These are phyloP conservation scores for Nephrotoma appendiculata DNA, from an alignment of 2,888 invertebrate species.

Conservation along the genomic window DNA sequence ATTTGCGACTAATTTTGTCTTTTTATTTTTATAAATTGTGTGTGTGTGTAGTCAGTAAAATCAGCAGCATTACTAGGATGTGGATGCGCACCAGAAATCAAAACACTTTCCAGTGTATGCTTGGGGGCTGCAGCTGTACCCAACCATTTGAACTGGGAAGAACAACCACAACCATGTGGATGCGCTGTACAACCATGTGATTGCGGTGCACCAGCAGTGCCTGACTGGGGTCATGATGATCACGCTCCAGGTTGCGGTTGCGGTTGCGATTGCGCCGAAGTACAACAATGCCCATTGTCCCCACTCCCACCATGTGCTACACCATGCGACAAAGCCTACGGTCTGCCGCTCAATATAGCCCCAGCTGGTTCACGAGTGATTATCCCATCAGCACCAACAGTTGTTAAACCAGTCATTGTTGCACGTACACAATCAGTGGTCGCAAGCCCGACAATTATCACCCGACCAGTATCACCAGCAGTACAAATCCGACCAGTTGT, in stretches of 20 bases:
- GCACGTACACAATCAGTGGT: background rate
- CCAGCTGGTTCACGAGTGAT: background rate
- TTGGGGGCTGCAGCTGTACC: background rate
- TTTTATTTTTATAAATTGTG: background rate
- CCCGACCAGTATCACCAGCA: background rate
- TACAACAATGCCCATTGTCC: background rate
- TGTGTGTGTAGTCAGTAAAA: background rate
- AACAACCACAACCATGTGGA: background rate
- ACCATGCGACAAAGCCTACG: background rate
- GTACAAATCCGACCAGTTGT: background rate
- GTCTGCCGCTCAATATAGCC: background rate
- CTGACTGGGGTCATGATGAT: background rate
- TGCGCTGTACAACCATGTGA: background rate
- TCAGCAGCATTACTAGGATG: background rate
- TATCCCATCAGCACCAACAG: background rate
- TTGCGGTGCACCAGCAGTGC: background rate
- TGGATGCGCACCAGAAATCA: background rate
- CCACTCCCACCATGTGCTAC: background rate
- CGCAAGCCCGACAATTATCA: background rate
- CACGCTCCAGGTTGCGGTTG: background rate
- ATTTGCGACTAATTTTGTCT: background rate
- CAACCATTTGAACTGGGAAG: background rate
- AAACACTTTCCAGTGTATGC: background rate
- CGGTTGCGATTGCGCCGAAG: background rate
- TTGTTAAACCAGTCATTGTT: background rate